Conservation (phyloP, 2,113 vertebrate species). For the human (Homo sapiens) region GRCh38 chr5:65124501-65125000, state of each 20-base stretch:
- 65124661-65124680: neutral
- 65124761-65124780: neutral
- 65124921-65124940: neutral
- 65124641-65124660: neutral
- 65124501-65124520: neutral
- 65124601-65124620: neutral
- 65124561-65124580: neutral
- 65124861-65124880: neutral
- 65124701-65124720: neutral
- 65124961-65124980: neutral
- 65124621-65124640: neutral
- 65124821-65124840: neutral
- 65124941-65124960: neutral
- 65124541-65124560: neutral
- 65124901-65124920: neutral
- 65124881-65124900: neutral
- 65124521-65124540: neutral
- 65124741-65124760: neutral
- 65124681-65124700: neutral
- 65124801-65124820: neutral
- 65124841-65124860: neutral
- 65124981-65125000: neutral
- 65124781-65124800: neutral
- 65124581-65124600: neutral
- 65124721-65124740: too few species aligned